Evolutionary conservation across 2,797 vertebrate species (phyloP).

Genomic region (Sciurus carolinensis): DNA sequence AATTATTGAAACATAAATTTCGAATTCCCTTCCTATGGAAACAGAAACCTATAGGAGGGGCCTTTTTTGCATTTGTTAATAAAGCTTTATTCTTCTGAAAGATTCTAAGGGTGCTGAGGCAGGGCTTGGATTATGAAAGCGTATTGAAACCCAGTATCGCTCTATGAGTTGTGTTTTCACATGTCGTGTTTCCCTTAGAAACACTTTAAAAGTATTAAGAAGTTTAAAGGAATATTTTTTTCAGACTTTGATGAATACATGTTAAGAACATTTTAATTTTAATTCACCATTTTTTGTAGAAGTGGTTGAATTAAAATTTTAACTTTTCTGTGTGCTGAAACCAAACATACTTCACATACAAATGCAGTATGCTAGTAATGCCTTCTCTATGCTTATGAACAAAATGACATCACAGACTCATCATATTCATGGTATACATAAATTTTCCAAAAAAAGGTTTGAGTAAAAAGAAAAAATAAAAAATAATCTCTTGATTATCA

Average conservation of each 20-base stretch:
- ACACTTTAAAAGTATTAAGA: neutral
- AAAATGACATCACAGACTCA: too few species aligned
- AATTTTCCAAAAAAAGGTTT: neutral
- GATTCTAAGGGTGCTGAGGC: neutral
- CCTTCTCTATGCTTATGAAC: neutral
- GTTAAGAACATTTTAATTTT: neutral
- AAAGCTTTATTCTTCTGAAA: neutral
- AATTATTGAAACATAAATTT: neutral
- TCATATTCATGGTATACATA: neutral
- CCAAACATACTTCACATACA: neutral
- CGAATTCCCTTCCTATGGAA: neutral
- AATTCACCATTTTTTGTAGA: neutral
- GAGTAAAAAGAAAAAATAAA: neutral
- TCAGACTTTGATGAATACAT: neutral
- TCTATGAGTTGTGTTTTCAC: neutral
- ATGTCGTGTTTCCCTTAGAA: neutral
- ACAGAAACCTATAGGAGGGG: neutral
- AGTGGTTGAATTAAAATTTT: neutral
- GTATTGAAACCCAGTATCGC: neutral
- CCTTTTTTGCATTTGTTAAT: neutral
- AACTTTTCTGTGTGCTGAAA: neutral
- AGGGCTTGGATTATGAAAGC: neutral
- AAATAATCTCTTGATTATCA: neutral
- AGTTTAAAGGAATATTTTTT: neutral
- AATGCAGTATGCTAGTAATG: neutral